Conservation (phyloP, 1,140 invertebrate species). For the Diorhabda elongata region DNA sequence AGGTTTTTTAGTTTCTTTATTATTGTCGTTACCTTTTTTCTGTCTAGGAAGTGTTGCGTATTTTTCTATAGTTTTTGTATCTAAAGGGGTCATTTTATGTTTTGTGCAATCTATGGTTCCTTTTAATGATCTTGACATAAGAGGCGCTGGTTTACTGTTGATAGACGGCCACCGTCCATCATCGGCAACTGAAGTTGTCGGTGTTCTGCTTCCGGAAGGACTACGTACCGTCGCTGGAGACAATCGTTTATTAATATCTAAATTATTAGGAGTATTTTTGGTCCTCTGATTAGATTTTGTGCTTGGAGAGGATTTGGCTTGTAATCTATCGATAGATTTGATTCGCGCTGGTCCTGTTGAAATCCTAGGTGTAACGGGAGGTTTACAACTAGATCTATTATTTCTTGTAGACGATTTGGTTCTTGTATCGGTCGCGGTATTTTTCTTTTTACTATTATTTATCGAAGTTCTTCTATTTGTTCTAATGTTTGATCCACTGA, state of each 20-base stretch:
- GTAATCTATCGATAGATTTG: conserved; percentile 38
- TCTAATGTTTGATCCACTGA: conserved; percentile 50
- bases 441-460: conserved; percentile 44
- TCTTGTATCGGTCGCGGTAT: conserved; percentile 31
- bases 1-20: conserved; percentile 42
- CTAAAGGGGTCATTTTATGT: conserved; percentile 40
- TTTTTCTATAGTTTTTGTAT: conserved; percentile 59
- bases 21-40: conserved; percentile 53
- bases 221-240: conserved; percentile 18
- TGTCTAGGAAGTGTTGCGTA: conserved; percentile 74
- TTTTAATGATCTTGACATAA: conserved; percentile 40
- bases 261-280: conserved; percentile 30
- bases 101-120: conserved; percentile 28
- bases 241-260: conserved; percentile 33
- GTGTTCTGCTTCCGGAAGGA: conserved; percentile 25
- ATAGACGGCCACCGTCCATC: conserved; percentile 63
- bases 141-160: conserved; percentile 40
- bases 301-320: conserved; percentile 21
- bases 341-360: conserved; percentile 53
- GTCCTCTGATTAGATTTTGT: conserved; percentile 22
- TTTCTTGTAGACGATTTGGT: conserved; percentile 45
- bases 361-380: conserved; percentile 52
- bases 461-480: conserved; percentile 32
- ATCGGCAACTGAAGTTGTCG: conserved; percentile 58
- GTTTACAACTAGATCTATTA: conserved; percentile 31